phyloP scores from a whole-genome alignment of 1,140 invertebrate species.

The Planococcus citri region DNA sequence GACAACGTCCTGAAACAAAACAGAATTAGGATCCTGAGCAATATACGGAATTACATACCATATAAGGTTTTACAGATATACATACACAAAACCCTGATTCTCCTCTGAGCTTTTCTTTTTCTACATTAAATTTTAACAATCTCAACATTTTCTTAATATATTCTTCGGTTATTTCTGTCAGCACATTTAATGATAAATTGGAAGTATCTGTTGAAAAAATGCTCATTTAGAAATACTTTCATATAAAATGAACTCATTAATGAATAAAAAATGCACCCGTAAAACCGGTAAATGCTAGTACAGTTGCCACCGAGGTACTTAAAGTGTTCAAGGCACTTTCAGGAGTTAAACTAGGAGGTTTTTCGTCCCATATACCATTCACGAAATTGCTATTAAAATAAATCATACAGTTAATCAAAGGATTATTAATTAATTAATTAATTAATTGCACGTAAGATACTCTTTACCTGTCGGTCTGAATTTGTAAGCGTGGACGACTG shows the following conservation, averaged over 20 bases:
- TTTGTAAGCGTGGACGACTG: not conserved
- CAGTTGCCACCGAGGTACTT: not conserved
- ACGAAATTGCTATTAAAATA: constrained; percentile 1
- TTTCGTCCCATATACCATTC: not conserved
- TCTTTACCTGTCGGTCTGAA: not conserved
- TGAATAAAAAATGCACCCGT: not conserved
- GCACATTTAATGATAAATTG: not conserved
- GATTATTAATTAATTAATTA: no score
- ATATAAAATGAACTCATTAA: not conserved
- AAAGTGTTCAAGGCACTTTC: not conserved
- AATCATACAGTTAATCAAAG: no score
- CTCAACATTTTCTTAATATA: not conserved
- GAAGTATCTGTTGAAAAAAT: not conserved
- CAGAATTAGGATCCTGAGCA: no score
- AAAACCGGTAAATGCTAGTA: not conserved
- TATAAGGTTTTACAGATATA: no score
- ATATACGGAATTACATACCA: no score
- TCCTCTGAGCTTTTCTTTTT: not conserved
- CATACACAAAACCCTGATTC: constrained; percentile 12
- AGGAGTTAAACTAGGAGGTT: not conserved
- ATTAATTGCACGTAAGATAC: no score
- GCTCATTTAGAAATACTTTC: no score
- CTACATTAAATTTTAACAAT: not conserved
- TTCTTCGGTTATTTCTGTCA: not conserved
- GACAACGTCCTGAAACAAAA: constrained; percentile 9